These are phyloP conservation scores for Rachycentron canadum DNA, from an alignment of 2,797 vertebrate species.

Conservation along the genomic window DNA sequence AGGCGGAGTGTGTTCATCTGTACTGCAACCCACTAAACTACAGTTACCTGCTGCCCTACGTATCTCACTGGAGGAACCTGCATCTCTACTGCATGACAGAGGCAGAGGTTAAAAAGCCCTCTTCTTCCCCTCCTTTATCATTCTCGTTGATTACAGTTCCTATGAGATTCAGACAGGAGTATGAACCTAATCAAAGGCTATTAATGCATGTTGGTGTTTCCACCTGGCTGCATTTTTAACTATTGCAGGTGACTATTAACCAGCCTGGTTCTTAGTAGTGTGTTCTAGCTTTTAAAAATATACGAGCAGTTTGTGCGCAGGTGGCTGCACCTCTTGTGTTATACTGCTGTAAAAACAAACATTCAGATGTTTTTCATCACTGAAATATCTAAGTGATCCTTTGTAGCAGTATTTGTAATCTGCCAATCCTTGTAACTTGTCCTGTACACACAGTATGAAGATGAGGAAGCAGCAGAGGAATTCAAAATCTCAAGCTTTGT, in stretches of 20 bases:
- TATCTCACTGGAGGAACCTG: slow-evolving; percentile 97
- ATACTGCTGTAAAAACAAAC: neutral
- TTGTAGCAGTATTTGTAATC: slow-evolving; percentile 3
- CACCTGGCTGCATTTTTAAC: neutral
- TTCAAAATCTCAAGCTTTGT: slow-evolving; percentile 99
- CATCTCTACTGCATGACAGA: slow-evolving; percentile 96
- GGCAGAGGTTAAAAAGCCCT: slow-evolving; percentile 86
- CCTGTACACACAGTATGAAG: slow-evolving; percentile 90
- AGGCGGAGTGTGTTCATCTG: slow-evolving; percentile 93
- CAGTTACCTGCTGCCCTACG: slow-evolving; percentile 90
- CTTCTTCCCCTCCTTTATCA: neutral
- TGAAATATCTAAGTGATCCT: neutral
- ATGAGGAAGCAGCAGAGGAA: slow-evolving; percentile 97
- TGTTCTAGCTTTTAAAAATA: neutral
- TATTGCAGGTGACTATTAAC: neutral
- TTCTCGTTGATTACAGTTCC: neutral
- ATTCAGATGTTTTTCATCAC: neutral
- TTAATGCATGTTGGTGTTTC: slow-evolving; percentile 4
- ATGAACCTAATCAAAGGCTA: neutral
- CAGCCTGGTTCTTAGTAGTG: neutral
- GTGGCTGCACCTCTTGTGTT: neutral
- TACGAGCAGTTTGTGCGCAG: neutral
- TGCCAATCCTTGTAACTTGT: neutral
- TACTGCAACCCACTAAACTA: slow-evolving; percentile 99
- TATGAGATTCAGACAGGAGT: neutral